Conservation (phyloP, 2,888 invertebrate species). For the Orthonevra nobilis region DNA sequence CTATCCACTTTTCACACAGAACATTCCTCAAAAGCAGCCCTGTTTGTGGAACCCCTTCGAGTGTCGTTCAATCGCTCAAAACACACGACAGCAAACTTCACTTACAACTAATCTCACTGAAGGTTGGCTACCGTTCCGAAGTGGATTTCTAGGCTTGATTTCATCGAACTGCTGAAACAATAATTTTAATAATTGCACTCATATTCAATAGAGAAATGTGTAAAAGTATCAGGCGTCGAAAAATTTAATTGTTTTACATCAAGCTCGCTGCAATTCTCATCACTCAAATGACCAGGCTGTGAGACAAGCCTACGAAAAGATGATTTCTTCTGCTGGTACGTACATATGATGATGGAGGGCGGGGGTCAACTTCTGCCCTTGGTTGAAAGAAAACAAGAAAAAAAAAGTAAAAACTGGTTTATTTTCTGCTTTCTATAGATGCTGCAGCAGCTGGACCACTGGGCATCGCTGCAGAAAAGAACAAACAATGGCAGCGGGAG, state of each 20-base stretch:
- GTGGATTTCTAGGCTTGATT: slow-evolving; percentile 24
- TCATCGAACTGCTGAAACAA: slow-evolving; percentile 20
- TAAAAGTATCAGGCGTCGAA: not conserved
- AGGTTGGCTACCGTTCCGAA: slow-evolving; percentile 54
- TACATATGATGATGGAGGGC: slow-evolving; percentile 22
- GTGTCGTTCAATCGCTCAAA: slow-evolving; percentile 4
- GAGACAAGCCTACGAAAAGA: slow-evolving; percentile 24
- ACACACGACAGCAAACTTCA: slow-evolving; percentile 41
- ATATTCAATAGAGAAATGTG: slow-evolving; percentile 28
- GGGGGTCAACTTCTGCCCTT: slow-evolving; percentile 26
- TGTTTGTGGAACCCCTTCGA: not conserved
- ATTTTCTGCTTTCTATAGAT: slow-evolving; percentile 22
- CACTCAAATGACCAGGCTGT: slow-evolving; percentile 50
- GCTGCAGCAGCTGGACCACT: slow-evolving; percentile 58
- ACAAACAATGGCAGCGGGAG: slow-evolving; percentile 90
- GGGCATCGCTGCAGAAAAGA: slow-evolving; percentile 81
- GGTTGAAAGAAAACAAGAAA: slow-evolving; percentile 44
- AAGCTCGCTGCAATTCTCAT: too few relatives aligned
- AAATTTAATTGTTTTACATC: too few relatives aligned
- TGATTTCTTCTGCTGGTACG: slow-evolving; percentile 67
- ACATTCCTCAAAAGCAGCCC: not conserved
- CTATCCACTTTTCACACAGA: too few relatives aligned
- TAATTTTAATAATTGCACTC: too few relatives aligned
- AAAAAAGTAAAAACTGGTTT: too few relatives aligned
- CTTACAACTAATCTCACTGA: slow-evolving; percentile 60